These are phyloP conservation scores for Drosophila neonasuta DNA, from an alignment of 2,888 invertebrate genomes.

Conservation along the genomic window DNA sequence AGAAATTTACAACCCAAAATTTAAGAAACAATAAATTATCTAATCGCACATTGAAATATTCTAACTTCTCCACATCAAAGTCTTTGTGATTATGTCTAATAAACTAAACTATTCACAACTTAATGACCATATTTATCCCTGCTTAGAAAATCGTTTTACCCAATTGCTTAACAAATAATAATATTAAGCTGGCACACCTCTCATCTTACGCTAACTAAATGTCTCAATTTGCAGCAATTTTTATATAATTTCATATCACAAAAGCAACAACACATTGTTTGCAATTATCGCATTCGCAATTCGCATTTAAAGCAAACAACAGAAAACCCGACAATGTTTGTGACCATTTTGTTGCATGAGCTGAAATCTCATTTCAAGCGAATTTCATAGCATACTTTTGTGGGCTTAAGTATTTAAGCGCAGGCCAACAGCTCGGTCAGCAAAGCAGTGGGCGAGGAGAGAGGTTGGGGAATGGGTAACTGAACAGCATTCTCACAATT, in stretches of 20 bases:
- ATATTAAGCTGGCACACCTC: not conserved
- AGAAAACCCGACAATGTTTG: constrained; percentile 33
- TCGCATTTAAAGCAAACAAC: constrained; percentile 4
- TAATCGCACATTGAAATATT: not conserved
- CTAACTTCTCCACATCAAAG: not conserved
- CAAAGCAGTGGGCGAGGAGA: not conserved
- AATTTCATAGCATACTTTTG: constrained; percentile 74
- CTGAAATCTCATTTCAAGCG: constrained; percentile 69
- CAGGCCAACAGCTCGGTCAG: constrained; percentile 34
- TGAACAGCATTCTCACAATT: constrained; percentile 48
- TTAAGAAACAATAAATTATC: not conserved
- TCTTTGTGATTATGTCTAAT: no score
- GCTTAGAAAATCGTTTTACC: not conserved
- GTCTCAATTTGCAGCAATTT: not conserved
- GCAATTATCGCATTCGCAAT: constrained; percentile 54
- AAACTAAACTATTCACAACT: not conserved
- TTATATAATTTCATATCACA: constrained; percentile 4
- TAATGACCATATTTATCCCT: no score
- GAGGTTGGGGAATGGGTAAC: constrained; percentile 8
- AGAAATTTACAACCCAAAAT: not conserved
- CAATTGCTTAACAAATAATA: not conserved
- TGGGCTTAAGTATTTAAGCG: constrained; percentile 74
- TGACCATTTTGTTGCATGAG: constrained; percentile 55
- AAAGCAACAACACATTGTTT: constrained; percentile 9
- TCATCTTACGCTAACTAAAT: not conserved